Evolutionary conservation across 2,888 invertebrate species (phyloP).

Genomic region (Brachypalpus laphriformis): DNA sequence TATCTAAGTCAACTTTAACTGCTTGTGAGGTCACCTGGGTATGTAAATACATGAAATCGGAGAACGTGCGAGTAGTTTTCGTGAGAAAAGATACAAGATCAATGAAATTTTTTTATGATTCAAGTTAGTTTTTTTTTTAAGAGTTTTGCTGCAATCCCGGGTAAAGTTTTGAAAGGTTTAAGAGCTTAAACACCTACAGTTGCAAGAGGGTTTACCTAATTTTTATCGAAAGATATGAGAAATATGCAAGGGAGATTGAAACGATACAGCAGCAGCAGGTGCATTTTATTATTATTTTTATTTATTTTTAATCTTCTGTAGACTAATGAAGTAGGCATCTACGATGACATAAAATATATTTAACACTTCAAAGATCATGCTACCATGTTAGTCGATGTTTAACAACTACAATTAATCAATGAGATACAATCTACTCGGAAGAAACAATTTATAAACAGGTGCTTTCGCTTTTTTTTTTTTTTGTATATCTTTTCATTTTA

Average conservation of each 20-base stretch:
- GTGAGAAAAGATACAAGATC: constrained; percentile 12
- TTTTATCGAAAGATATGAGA: not conserved
- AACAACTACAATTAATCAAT: constrained; percentile 29
- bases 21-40: constrained; percentile 2
- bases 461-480: constrained; percentile 22
- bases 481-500: not conserved
- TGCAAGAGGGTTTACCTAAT: not conserved
- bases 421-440: not conserved
- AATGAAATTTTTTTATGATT: not conserved
- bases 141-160: not conserved
- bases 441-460: not conserved
- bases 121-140: not conserved
- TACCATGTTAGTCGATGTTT: constrained; percentile 8
- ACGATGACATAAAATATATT: not conserved
- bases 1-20: not conserved
- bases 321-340: not conserved
- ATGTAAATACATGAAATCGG: constrained; percentile 7
- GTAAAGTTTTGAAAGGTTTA: not conserved
- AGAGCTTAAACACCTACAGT: constrained; percentile 13
- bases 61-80: not conserved
- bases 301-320: not conserved
- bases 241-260: not conserved
- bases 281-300: not conserved
- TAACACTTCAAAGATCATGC: constrained; percentile 18
- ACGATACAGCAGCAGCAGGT: not conserved